phyloP scores from a whole-genome alignment of 2,888 invertebrate species.

The Embidobia sp. region DNA sequence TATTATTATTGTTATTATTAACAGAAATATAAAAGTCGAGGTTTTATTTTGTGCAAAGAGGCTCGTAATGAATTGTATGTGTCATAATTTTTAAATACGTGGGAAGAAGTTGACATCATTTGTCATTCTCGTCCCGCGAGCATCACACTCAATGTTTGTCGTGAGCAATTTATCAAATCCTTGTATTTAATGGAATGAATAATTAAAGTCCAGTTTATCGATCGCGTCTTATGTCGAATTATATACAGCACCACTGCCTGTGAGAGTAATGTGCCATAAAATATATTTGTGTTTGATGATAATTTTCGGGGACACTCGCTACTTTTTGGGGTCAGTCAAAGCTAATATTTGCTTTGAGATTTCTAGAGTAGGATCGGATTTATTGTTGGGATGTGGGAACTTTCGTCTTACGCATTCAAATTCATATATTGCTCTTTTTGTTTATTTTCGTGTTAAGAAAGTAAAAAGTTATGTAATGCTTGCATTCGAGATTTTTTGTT shows the following conservation, averaged over 20 bases:
- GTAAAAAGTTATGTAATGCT: too few relatives aligned
- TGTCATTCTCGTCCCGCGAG: slow-evolving; percentile 18
- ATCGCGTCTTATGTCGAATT: slow-evolving; percentile 34
- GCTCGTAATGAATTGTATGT: background rate
- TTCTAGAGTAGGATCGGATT: slow-evolving; percentile 11
- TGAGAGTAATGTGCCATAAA: slow-evolving; percentile 35
- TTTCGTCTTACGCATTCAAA: slow-evolving; percentile 12
- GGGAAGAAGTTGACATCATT: slow-evolving; percentile 40
- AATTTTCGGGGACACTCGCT: slow-evolving; percentile 30
- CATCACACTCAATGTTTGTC: slow-evolving; percentile 22
- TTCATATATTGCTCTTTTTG: too few relatives aligned
- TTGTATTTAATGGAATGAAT: slow-evolving; percentile 41
- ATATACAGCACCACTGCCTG: slow-evolving; percentile 16
- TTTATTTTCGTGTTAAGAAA: too few relatives aligned
- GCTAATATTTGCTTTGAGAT: slow-evolving; percentile 50
- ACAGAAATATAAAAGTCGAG: too few relatives aligned
- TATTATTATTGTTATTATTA: too few relatives aligned
- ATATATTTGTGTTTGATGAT: slow-evolving; percentile 46
- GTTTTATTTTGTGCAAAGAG: background rate
- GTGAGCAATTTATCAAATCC: slow-evolving; percentile 34
- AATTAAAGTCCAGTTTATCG: slow-evolving; percentile 46
- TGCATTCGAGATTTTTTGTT: too few relatives aligned
- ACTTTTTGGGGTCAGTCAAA: slow-evolving; percentile 37
- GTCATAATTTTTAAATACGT: slow-evolving; percentile 36
- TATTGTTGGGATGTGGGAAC: slow-evolving; percentile 37